phyloP scores from a whole-genome alignment of 2,888 invertebrate genomes.

The Fragum fragum region DNA sequence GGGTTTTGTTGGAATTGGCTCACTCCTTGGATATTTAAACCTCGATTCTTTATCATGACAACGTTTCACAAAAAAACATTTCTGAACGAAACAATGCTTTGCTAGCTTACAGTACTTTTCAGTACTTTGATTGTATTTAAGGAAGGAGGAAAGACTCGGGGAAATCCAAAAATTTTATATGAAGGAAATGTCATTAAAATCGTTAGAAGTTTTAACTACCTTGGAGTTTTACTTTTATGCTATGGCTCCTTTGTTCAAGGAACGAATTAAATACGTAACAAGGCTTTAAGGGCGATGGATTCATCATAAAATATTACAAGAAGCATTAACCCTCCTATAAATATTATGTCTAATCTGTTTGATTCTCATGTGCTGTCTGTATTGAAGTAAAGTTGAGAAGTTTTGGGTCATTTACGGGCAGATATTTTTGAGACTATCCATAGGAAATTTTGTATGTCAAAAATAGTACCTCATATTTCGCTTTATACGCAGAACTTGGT shows the following conservation, averaged over 20 bases:
- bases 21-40: too few relatives aligned
- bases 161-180: background rate
- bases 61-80: too few relatives aligned
- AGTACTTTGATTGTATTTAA: too few relatives aligned
- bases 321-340: background rate
- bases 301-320: background rate
- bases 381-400: background rate
- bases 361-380: background rate
- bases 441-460: background rate
- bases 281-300: background rate
- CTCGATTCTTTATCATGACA: too few relatives aligned
- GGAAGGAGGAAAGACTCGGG: background rate
- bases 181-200: background rate
- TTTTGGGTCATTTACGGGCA: background rate
- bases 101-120: too few relatives aligned
- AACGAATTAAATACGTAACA: background rate
- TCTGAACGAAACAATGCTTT: too few relatives aligned
- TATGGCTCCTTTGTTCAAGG: background rate
- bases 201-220: background rate
- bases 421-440: background rate
- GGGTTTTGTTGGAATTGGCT: too few relatives aligned
- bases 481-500: background rate
- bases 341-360: background rate
- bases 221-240: background rate
- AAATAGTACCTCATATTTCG: background rate